Evolutionary conservation across 2,113 vertebrate genomes (phyloP), one percentile per base, ranked within the genome.

Genomic region (Caloenas nicobarica): DNA sequence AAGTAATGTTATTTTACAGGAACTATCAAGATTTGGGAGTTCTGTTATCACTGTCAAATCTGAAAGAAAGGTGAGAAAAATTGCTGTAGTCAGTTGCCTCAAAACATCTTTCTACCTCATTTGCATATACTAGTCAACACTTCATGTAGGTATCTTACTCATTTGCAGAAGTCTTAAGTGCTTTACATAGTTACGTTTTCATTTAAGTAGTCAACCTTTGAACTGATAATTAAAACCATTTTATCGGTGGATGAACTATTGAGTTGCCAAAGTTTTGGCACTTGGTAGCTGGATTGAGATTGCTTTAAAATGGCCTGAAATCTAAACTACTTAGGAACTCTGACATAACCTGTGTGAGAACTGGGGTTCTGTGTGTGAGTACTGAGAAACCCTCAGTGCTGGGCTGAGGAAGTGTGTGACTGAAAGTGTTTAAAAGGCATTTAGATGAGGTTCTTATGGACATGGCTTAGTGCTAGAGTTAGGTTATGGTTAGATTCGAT

Each of bases 21-120:
- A 97, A 69, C 95, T 91, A n/a, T 98, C 98, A 69, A 97, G 97
- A 80, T 98, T 98, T 85, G 98, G 98, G 73, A 98, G 97, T 86
- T 89, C 97, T 0, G 2, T 98, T 65, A 86, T 83, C 76, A 96
- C 97, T 17, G 96, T 98, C 60, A 97, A 96, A 91, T 97, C 97
- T 8, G 95, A 95, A 91, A 64, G 44, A 74, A 98, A 97, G 97
- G 98, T 98, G 58, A 94, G 97, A 28, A 78, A 92, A 91, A 85
- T 77, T 57, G 68, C 18, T 68, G 13, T 21, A 42, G 54, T 48
- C 2, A 0, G 10, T 54, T 81, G 36, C 34, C 88, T 94, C 1
- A 0, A 36, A 68, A 24, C 17, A 34, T 84, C 48, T 51, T 78
- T 71, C 42, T 57, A 16, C 26, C 7, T 71, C 31, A 60, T 16